Evolutionary conservation across 2,797 vertebrate species (phyloP), one percentile per base, ranked within the genome.

Genomic region (Cirrhinus mrigala): DNA sequence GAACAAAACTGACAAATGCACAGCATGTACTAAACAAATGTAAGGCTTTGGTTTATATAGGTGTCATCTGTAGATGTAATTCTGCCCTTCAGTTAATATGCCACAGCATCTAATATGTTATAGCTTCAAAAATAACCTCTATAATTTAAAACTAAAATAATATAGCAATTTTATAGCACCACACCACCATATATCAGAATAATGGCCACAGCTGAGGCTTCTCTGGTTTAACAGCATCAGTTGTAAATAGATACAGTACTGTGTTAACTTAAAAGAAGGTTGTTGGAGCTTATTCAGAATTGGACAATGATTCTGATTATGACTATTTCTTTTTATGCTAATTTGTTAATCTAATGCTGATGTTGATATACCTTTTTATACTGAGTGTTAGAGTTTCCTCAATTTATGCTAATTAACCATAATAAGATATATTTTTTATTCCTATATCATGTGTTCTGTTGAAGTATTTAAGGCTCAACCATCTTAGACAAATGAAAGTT

Each of bases 391-490:
- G 56, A 44, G 62, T 85, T 84, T 33, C 3, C 22, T 56, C 33
- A 70, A 40, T 24, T 92, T 92, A 91, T 92, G 82, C 80, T 92
- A 92, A 93, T 92, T 89, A 90, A 88, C 87, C 88, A 77, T 86
- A 85, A 92, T 92, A 92, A 90, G 89, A 94, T 92, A 10, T 56
- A 3, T n/a, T 60, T 94, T 93, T 93, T 94, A 91, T 92, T 91
- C 91, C 89, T 93, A 93, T 92, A 93, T 93, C 91, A 90, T 93
- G 90, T 94, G 94, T 93, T 94, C 93, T 94, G 93, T 92, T 91
- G 93, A 92, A 94, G 93, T 93, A 93, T 92, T 40, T 75, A 60
- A 75, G 81, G n/a, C 93, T 91, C 90, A 92, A 94, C 93, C 88
- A 87, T 92, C 90, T 88, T 91, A 93, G 94, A 95, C 94, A 94